Evolutionary conservation across 2,888 invertebrate species (phyloP).

Genomic region (Punctoribates punctum): DNA sequence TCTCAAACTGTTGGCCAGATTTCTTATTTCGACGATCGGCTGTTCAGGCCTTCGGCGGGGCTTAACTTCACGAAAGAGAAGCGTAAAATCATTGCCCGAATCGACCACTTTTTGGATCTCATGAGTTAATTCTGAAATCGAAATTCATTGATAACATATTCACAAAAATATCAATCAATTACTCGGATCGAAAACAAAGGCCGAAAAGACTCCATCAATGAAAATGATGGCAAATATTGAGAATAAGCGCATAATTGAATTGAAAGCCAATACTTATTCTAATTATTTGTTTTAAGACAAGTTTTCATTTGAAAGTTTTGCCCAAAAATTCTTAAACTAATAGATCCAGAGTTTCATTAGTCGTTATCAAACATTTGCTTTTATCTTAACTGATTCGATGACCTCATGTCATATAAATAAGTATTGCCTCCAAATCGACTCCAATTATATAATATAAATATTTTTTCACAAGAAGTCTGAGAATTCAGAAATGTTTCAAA

Average conservation of each 20-base stretch:
- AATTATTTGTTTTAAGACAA: not conserved
- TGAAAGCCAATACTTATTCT: not conserved
- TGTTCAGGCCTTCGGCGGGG: not conserved
- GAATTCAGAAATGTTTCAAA: not conserved
- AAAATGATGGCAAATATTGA: not conserved
- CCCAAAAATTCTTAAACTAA: not conserved
- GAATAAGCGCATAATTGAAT: not conserved
- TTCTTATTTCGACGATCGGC: constrained; percentile 20
- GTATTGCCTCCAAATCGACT: not conserved
- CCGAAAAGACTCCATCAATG: not conserved
- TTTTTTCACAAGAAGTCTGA: not conserved
- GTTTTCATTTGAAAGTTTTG: not conserved
- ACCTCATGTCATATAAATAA: constrained; percentile 35
- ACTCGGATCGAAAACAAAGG: not conserved
- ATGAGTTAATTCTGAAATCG: not conserved
- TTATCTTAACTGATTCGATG: constrained; percentile 2
- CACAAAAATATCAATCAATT: not conserved
- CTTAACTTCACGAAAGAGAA: constrained; percentile 9
- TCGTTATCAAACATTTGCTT: constrained; percentile 21
- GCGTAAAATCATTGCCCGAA: not conserved
- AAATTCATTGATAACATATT: not conserved
- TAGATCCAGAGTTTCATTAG: not conserved
- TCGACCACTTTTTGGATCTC: constrained; percentile 18
- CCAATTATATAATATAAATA: constrained; percentile 6
- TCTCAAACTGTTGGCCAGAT: constrained; percentile 17